phyloP scores from a whole-genome alignment of 2,113 vertebrate species.

The Tichodroma muraria region DNA sequence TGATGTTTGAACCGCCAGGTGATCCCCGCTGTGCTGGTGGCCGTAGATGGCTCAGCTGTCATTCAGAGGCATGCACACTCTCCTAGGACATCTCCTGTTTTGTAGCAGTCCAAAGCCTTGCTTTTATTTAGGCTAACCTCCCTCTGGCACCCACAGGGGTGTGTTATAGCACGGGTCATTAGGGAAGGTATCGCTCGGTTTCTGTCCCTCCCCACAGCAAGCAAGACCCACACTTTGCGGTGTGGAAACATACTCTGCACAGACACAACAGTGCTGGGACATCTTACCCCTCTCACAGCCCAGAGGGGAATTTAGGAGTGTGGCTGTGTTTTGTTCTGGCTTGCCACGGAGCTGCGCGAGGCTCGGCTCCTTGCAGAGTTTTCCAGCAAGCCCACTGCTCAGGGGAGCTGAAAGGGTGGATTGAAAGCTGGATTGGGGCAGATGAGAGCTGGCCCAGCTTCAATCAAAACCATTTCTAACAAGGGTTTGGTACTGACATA shows the following conservation, averaged over 20 bases:
- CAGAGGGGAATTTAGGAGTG: neutral
- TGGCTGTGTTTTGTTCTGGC: neutral
- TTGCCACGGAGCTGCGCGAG: neutral
- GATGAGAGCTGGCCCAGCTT: neutral
- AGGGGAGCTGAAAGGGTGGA: neutral
- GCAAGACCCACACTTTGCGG: neutral
- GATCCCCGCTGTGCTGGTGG: fast-evolving
- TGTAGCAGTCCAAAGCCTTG: neutral
- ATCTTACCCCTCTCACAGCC: neutral
- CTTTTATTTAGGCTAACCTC: neutral
- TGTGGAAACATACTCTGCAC: neutral
- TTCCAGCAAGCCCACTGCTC: neutral
- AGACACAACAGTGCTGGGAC: fast-evolving
- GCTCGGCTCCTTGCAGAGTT: fast-evolving
- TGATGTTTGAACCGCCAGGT: neutral
- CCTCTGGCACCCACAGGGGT: neutral
- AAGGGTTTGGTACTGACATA: neutral
- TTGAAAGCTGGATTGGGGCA: neutral
- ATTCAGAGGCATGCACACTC: neutral
- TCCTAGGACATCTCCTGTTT: neutral
- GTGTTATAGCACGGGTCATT: neutral
- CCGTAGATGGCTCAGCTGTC: fast-evolving
- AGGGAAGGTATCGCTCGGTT: neutral
- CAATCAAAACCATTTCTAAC: neutral
- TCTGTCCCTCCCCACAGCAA: neutral